These are phyloP conservation scores for Kryptolebias marmoratus DNA, from an alignment of 2,113 vertebrate genomes.

Conservation along the genomic window DNA sequence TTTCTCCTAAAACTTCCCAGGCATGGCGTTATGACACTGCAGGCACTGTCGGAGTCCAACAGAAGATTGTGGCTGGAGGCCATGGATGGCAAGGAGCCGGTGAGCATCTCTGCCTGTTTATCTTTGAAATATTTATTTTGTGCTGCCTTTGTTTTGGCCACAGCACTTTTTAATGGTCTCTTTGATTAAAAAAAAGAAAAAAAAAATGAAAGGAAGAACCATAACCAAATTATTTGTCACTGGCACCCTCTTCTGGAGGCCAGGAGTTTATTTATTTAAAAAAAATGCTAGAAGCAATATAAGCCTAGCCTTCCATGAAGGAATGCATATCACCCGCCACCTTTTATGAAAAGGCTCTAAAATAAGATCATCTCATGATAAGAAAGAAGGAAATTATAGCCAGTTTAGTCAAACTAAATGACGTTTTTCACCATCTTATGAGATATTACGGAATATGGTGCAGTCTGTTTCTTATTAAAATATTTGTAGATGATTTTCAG, in stretches of 20 bases:
- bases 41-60: conserved; percentile 95
- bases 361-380: too few species aligned
- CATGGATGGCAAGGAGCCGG: conserved; percentile 98
- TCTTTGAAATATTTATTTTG: conserved; percentile 31
- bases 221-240: conserved; percentile 13
- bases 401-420: too few species aligned
- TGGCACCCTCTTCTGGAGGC: conserved; percentile 62
- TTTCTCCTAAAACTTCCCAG: conserved; percentile 78
- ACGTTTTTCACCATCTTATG: too few species aligned
- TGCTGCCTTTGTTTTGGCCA: conserved; percentile 21
- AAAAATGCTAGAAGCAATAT: neutral
- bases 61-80: conserved; percentile 96
- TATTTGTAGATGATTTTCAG: too few species aligned
- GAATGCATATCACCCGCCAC: too few species aligned
- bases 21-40: conserved; percentile 93
- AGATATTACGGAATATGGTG: too few species aligned
- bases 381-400: too few species aligned
- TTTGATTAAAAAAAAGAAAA: neutral
- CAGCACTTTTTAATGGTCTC: conserved; percentile 6
- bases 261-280: neutral
- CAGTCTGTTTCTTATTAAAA: too few species aligned
- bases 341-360: too few species aligned
- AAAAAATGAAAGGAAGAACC: neutral
- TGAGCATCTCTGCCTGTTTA: conserved; percentile 72
- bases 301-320: too few species aligned